A percentile compares a stretch with the other conserved stretches of the same genome.
These are phyloP conservation scores for Eupeodes corollae DNA, from an alignment of 1,140 invertebrate species.

Conservation along the genomic window DNA sequence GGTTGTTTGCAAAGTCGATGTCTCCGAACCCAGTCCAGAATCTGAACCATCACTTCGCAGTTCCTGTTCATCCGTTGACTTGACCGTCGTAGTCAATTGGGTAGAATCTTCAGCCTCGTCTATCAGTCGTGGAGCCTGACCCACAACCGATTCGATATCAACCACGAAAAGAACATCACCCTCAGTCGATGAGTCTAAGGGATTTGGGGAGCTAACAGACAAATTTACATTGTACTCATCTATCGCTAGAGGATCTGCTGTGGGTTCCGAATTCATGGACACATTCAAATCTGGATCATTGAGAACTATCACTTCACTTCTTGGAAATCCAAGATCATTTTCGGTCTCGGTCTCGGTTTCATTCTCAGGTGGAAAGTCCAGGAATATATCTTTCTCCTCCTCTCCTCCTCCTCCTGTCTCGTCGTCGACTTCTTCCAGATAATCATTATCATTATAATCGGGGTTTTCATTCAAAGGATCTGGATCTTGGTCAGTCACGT, in stretches of 20 bases:
- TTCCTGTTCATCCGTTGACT: conserved; percentile 29
- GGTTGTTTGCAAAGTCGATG: conserved; percentile 22
- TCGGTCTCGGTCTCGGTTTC: conserved; percentile 12
- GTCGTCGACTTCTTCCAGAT: background rate
- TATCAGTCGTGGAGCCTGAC: background rate
- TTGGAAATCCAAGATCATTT: conserved; percentile 13
- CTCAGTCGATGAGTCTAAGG: conserved; percentile 10
- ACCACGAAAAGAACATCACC: conserved; percentile 10
- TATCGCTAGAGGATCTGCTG: conserved; percentile 30
- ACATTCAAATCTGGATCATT: conserved; percentile 23
- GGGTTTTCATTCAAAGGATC: background rate
- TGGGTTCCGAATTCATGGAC: conserved; percentile 23
- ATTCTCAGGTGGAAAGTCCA: conserved; percentile 4
- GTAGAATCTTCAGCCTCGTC: conserved; percentile 11
- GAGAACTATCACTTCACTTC: conserved; percentile 29
- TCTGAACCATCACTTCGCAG: conserved; percentile 67
- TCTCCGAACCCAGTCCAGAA: conserved; percentile 60
- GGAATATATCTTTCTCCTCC: conserved; percentile 2
- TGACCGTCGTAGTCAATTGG: conserved; percentile 21
- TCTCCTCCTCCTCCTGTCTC: background rate
- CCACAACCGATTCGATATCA: background rate
- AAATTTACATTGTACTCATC: conserved; percentile 15
- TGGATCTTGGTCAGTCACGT: background rate
- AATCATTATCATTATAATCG: background rate
- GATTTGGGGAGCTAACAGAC: background rate